Evolutionary conservation across 2,797 vertebrate species (phyloP).

Genomic region (Tangara arthus): DNA sequence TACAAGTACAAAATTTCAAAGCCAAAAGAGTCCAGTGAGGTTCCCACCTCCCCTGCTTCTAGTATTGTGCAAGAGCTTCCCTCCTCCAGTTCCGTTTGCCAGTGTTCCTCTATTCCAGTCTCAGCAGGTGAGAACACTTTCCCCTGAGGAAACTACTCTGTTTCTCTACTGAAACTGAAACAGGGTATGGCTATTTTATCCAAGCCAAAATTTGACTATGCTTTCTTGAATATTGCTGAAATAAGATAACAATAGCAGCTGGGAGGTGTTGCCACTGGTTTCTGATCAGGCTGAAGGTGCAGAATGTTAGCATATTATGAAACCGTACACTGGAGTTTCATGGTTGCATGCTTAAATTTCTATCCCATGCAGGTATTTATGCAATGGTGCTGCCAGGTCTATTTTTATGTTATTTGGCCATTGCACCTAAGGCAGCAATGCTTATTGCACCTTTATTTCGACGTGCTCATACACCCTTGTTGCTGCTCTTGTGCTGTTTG

Average conservation of each 20-base stretch:
- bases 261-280: neutral
- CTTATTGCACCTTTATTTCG: neutral
- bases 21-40: neutral
- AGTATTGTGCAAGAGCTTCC: neutral
- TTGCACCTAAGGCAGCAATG: neutral
- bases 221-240: neutral
- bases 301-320: neutral
- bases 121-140: conserved; percentile 40
- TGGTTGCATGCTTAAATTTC: neutral
- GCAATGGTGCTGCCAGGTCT: neutral
- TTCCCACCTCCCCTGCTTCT: neutral
- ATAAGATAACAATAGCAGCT: conserved; percentile 16
- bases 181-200: neutral
- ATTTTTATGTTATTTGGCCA: neutral
- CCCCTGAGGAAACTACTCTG: neutral
- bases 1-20: neutral
- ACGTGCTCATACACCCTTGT: neutral
- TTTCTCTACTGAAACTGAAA: conserved; percentile 38
- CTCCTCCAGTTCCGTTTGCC: neutral
- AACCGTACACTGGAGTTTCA: neutral
- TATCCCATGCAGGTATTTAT: neutral
- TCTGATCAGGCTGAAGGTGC: neutral
- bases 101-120: neutral
- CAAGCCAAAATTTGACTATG: conserved; percentile 21
- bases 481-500: neutral